Conservation (phyloP, 2,888 invertebrate genomes). For the Brenthis hecate region DNA sequence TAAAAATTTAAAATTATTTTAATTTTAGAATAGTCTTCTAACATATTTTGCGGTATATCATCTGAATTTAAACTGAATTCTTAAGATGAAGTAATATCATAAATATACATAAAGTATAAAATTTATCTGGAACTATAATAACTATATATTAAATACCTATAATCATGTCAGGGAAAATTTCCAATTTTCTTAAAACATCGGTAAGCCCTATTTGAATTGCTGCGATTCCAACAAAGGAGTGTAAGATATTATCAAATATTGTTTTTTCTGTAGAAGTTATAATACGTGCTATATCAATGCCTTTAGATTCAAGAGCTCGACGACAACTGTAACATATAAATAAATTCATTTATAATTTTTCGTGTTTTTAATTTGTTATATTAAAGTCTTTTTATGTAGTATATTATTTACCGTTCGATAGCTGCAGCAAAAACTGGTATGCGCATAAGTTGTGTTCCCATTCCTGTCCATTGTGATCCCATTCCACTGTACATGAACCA, state of each 20-base stretch:
- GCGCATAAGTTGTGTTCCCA: constrained; percentile 85
- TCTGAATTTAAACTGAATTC: too few relatives aligned
- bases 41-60: too few relatives aligned
- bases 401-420: constrained; percentile 65
- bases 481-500: constrained; percentile 89
- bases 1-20: too few relatives aligned
- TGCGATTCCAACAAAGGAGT: constrained; percentile 90
- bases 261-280: constrained; percentile 84
- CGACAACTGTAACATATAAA: constrained; percentile 68
- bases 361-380: not conserved
- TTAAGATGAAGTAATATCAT: too few relatives aligned
- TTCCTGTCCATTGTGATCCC: constrained; percentile 87
- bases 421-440: constrained; percentile 82
- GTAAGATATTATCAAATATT: constrained; percentile 81
- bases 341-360: not conserved
- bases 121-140: too few relatives aligned
- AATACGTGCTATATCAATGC: constrained; percentile 83
- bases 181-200: constrained; percentile 67
- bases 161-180: too few relatives aligned
- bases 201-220: constrained; percentile 84
- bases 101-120: too few relatives aligned
- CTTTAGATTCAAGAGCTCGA: constrained; percentile 49
- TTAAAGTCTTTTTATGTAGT: not conserved
- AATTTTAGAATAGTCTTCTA: too few relatives aligned
- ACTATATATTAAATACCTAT: too few relatives aligned